These are phyloP conservation scores for Scaptomyza hsui DNA, from an alignment of 1,140 invertebrate species.

Conservation along the genomic window DNA sequence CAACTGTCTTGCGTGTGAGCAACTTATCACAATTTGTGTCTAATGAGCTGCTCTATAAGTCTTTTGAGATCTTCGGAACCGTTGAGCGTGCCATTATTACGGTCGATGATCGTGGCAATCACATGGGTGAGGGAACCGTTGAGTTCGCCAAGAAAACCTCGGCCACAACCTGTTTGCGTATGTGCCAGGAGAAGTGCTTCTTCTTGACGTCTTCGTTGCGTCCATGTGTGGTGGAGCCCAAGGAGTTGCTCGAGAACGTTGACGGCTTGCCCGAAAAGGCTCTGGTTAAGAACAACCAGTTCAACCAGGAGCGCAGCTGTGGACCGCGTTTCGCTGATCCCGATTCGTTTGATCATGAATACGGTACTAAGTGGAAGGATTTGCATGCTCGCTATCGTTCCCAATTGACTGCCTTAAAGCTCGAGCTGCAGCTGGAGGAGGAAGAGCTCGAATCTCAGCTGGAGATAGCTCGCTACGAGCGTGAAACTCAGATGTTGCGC, in stretches of 20 bases:
- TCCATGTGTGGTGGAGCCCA: conserved; percentile 94
- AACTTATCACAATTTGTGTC: conserved; percentile 96
- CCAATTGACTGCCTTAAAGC: conserved; percentile 93
- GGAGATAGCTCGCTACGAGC: conserved; percentile 95
- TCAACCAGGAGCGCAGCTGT: conserved; percentile 89
- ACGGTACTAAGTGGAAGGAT: conserved; percentile 98
- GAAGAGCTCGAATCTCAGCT: conserved; percentile 97
- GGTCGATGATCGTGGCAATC: conserved; percentile 97
- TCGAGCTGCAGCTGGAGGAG: conserved; percentile 94
- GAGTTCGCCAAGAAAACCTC: conserved; percentile 97
- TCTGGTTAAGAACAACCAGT: conserved; percentile 93
- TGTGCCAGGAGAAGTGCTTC: conserved; percentile 96
- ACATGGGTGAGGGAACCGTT: conserved; percentile 97
- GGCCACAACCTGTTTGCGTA: conserved; percentile 92
- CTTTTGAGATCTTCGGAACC: conserved; percentile 97
- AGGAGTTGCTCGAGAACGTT: conserved; percentile 94
- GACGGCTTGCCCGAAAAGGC: conserved; percentile 97
- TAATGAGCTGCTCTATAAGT: conserved; percentile 96
- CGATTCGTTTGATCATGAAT: conserved; percentile 97
- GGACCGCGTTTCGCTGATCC: conserved; percentile 95
- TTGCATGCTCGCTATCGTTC: conserved; percentile 95
- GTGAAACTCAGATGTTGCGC: conserved; percentile 93
- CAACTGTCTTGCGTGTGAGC: conserved; percentile 94
- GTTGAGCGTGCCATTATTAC: conserved; percentile 96
- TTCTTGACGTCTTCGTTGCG: conserved; percentile 94